Evolutionary conservation across 2,113 vertebrate genomes (phyloP).

Genomic region (Anoplopoma fimbria): DNA sequence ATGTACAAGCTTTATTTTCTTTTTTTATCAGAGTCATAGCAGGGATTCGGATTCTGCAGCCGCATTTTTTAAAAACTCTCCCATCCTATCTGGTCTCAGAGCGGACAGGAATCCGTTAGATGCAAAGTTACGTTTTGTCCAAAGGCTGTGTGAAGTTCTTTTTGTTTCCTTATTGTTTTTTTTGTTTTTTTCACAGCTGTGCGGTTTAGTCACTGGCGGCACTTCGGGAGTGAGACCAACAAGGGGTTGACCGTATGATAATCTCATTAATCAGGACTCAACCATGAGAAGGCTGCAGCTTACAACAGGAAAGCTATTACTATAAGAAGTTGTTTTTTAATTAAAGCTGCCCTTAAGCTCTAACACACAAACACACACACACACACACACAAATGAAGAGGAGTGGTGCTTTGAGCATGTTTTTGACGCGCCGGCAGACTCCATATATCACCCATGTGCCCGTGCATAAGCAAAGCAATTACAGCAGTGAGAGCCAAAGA

Average conservation of each 20-base stretch:
- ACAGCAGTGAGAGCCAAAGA: conserved; percentile 39
- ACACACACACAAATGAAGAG: background rate
- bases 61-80: background rate
- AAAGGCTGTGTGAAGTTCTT: background rate
- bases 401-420: conserved; percentile 22
- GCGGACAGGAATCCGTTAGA: conserved; percentile 24
- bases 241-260: conserved; percentile 47
- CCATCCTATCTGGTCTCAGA: background rate
- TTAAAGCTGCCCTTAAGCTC: conserved; percentile 70
- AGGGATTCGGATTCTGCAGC: background rate
- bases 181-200: background rate
- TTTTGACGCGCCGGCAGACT: conserved; percentile 17
- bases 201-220: background rate
- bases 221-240: conserved; percentile 17
- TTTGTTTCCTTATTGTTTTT: background rate
- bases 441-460: conserved; percentile 58
- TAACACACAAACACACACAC: conserved; percentile 20
- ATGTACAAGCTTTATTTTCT: too few relatives aligned
- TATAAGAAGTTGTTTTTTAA: conserved; percentile 69
- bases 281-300: conserved; percentile 44
- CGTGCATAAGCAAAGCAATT: conserved; percentile 72
- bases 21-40: background rate
- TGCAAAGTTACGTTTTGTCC: background rate
- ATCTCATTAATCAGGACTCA: conserved; percentile 71
- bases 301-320: conserved; percentile 56